Evolutionary conservation across 35 echinoderm and acorn worm species (phyloP).

Genomic region (Hemicentrotus pulcherrimus): DNA sequence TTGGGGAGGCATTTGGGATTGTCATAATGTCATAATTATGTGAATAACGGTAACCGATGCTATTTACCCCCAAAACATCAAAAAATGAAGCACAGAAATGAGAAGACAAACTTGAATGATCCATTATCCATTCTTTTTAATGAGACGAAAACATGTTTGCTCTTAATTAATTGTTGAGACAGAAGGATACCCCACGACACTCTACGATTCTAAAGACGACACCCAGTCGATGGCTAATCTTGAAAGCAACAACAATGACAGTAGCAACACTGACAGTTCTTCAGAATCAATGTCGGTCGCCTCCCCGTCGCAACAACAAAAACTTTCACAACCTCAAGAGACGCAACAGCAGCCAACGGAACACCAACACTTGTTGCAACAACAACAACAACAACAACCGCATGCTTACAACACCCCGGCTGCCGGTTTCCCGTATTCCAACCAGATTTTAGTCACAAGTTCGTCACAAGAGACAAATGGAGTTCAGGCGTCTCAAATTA

Average conservation of each 20-base stretch:
- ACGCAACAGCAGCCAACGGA: background rate
- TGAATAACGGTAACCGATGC: no score
- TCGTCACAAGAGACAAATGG: background rate
- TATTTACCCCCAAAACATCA: no score
- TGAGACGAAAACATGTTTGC: no score
- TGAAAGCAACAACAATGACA: slow-evolving; percentile 42
- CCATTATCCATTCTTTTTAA: no score
- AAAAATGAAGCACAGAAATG: no score
- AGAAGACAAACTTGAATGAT: no score
- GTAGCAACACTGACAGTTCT: slow-evolving; percentile 35
- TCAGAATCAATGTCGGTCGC: background rate
- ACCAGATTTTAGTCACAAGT: slow-evolving; percentile 26
- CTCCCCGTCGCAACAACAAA: background rate
- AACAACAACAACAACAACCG: background rate
- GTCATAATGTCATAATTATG: no score
- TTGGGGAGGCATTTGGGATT: no score
- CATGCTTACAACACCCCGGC: background rate
- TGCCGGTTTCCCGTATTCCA: background rate
- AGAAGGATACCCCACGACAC: slow-evolving; percentile 17
- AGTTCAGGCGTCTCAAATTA: slow-evolving; percentile 6
- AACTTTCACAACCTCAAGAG: background rate
- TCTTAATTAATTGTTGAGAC: background rate
- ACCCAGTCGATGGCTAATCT: background rate
- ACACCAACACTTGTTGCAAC: background rate
- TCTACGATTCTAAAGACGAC: background rate